Evolutionary conservation across 2,797 vertebrate species (phyloP).

Genomic region (Cheirogaleus major): DNA sequence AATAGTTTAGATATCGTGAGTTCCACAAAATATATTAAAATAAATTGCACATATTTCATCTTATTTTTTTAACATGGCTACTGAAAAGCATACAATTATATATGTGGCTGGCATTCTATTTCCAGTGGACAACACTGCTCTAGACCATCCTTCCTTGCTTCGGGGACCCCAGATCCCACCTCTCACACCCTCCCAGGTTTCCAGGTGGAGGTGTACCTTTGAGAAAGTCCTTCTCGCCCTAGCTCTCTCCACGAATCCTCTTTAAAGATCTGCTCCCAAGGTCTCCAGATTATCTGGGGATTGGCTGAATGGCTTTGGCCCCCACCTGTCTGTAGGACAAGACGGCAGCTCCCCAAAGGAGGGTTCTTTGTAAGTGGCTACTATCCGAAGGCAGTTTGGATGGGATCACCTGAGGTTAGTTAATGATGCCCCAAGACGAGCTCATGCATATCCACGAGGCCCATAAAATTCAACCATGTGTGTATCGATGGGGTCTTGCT

Average conservation of each 20-base stretch:
- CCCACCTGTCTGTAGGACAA: neutral
- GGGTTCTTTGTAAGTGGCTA: neutral
- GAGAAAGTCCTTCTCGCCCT: neutral
- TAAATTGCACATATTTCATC: neutral
- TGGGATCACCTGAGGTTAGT: neutral
- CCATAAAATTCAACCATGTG: neutral
- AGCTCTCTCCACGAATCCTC: neutral
- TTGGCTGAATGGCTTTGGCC: neutral
- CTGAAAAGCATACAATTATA: neutral
- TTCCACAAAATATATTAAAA: neutral
- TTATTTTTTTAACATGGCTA: neutral
- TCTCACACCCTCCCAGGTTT: neutral
- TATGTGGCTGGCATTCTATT: neutral
- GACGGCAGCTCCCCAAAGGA: neutral
- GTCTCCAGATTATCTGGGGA: neutral
- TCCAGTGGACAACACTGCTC: accelerated
- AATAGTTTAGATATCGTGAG: neutral
- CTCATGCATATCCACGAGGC: neutral
- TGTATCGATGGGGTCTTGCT: neutral
- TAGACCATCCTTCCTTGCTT: neutral
- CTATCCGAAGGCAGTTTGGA: too few relatives aligned
- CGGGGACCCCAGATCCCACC: neutral
- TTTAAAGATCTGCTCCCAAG: neutral
- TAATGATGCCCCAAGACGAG: neutral
- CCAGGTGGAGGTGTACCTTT: neutral